Evolutionary conservation across 2,888 invertebrate species (phyloP), one percentile per base, ranked within the genome.

Genomic region (Melipona bicolor): DNA sequence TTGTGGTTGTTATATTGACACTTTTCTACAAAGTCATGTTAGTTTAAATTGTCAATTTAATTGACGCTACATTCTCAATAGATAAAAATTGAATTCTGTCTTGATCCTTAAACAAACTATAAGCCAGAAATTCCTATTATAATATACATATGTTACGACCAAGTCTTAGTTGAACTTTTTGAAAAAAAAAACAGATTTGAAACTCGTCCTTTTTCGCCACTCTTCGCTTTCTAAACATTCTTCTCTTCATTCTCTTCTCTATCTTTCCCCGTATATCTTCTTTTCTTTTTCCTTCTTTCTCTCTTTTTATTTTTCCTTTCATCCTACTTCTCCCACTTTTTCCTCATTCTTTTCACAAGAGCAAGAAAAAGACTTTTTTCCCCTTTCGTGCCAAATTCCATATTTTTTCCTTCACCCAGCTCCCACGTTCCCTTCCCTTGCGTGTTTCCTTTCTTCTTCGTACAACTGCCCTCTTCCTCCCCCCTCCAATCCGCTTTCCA

Each of bases 401-500:
- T 50, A 15, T 17, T 50, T 50, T 50, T 5, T 5, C 50, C 17
- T 50, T 5, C 56, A n/a, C 4, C n/a, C n/a, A 4, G 11, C 11
- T n/a, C 4, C 2, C 11, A 13, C 4, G n/a, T 56, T 56, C 11
- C 13, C 13, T 13, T 5, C 13, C 5, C 56, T 21, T 21, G 27
- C 27, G 17, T 54, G 21, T 54, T 21, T 2, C 54, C 11, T 21
- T n/a, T 13, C 5, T 5, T n/a, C n/a, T 4, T n/a, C n/a, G 36
- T 36, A 36, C 36, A 36, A 36, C 13, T n/a, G 13, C 56, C 5
- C 5, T 4, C 2, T 13, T n/a, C 15, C 15, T 56, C 15, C 3
- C n/a, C n/a, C 4, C 13, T n/a, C 4, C 2, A 27, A 9, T 11
- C 13, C n/a, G 15, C 2, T n/a, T 2, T 56, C 0, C 2, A 13